Evolutionary conservation across 2,113 vertebrate species (phyloP), one percentile per base, ranked within the genome.

Genomic region (Gallinago paraguaiae): DNA sequence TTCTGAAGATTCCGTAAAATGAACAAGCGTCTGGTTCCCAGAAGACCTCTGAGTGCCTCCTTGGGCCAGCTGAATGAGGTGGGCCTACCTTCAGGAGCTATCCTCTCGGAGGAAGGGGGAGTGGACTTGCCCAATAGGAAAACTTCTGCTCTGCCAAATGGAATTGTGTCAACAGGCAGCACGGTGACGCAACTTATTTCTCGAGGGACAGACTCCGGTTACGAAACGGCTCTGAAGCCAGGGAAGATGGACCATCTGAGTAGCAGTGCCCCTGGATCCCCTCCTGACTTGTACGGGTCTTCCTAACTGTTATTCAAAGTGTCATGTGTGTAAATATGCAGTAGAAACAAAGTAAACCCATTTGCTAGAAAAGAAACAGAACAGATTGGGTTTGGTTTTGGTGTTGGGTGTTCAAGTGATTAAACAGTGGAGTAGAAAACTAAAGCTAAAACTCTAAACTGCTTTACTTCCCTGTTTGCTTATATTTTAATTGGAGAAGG

Each of bases 21-120:
- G 99, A 99, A 99, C 96, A 99, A 99, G 87, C 99, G 99, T 37
- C 97, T 99, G 60, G 98, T 98, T 92, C 98, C 99, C 69, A 98
- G 99, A 93, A 98, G 98, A 96, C 98, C 98, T 41, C 94, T 98
- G 95, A 98, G 98, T 96, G 98, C 98, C 90, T 99, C 98, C 72
- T 97, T 99, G 74, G 98, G 98, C 88, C 98, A 99, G 11, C 98
- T 99, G 48, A 99, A 99, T 41, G 98, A 99, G 93, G 98, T 99
- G 94, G 98, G 98, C 94, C 95, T 99, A 70, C 98, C 99, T 37
- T 98, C 98, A 91, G 96, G 98, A 89, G 96, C 98, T 67, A 97
- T 99, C 82, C 98, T 99, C 93, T 96, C 99, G 16, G 99, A 99
- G 27, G 99, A 99, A 48, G 98, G 97, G 81, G 96, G 98, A 56